A percentile compares a stretch with the other conserved stretches of the same genome.
These are phyloP conservation scores for Drymodes brunneopygia DNA, from an alignment of 2,113 vertebrate species.

Conservation along the genomic window DNA sequence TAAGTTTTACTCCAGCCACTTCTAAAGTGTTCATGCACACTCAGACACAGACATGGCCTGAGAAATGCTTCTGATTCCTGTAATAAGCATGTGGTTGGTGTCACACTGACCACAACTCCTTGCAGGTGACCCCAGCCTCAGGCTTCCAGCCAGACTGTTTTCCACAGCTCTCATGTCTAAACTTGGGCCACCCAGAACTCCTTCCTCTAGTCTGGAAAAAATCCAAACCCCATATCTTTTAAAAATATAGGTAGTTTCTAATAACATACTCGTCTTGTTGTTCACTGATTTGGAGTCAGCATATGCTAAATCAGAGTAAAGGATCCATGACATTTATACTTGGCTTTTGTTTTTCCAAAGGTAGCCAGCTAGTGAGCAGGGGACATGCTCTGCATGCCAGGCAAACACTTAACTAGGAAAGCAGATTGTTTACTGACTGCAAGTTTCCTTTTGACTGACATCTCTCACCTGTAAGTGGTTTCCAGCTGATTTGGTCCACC, in stretches of 20 bases:
- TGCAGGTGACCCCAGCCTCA: neutral
- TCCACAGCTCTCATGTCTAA: neutral
- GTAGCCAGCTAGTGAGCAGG: neutral
- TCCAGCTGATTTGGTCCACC: neutral
- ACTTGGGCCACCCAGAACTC: neutral
- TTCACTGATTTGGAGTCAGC: neutral
- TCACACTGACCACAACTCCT: neutral
- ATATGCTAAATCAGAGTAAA: neutral
- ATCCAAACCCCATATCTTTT: rapidly evolving
- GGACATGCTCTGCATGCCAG: neutral
- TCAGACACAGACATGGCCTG: neutral
- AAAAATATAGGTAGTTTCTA: neutral
- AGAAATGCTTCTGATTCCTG: neutral
- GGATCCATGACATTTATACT: neutral
- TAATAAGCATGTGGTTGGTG: neutral
- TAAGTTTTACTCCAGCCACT: neutral
- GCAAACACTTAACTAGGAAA: neutral
- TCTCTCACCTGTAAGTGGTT: neutral
- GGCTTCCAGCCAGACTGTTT: neutral
- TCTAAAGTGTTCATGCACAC: neutral
- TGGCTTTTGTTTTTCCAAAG: neutral
- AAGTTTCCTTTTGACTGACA: neutral
- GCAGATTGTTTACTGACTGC: neutral
- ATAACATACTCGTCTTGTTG: neutral
- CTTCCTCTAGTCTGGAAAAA: neutral